Evolutionary conservation across 2,113 vertebrate genomes (phyloP), one percentile per base, ranked within the genome.

Genomic region (Telmatochromis sp.): DNA sequence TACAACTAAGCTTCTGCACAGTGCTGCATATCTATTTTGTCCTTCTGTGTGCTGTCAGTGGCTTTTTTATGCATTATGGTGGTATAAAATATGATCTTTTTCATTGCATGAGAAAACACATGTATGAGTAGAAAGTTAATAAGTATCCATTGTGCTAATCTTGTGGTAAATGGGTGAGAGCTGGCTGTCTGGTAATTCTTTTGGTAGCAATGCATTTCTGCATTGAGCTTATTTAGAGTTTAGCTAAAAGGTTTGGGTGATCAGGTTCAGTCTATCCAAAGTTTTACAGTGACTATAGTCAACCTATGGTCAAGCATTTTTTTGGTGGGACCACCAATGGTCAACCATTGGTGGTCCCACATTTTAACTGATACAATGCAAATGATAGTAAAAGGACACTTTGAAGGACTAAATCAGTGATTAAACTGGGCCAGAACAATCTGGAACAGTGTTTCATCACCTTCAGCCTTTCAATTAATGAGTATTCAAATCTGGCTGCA

Each of bases 131-230:
- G 21, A 47, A 73, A 28, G 40, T 11, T 23, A 47, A 26, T 2
- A 73, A 28, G 40, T 47, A 17, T 75, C 23, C 65, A 73, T 26
- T 15, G 65, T 23, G 13, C 8, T 73, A 73, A 15, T 70, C 12
- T 23, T 70, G 40, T 42, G n/a, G 5, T 42, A 23, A 70, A 23
- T 42, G 12, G 37, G n/a, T 70, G 37, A 40, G 63, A 70, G 65
- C 12, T 70, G 7, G 2, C 12, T 9, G 65, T 6, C 35, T 23
- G 35, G 1, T 9, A 23, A 42, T 42, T 21, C 0, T 23, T 42
- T 42, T 3, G n/a, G 65, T 21, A 42, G 35, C 1, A 70, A 40
- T 68, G 7, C 35, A 70, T 23, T 70, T 40, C n/a, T 70, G 35
- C 35, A 40, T 40, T 70, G 35, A 70, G 65, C 35, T 42, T 70